Evolutionary conservation across 37 sponge, comb jelly and placozoan species (phyloP), one percentile per base, ranked within the genome.

Genomic region (Tethya wilhelma): DNA sequence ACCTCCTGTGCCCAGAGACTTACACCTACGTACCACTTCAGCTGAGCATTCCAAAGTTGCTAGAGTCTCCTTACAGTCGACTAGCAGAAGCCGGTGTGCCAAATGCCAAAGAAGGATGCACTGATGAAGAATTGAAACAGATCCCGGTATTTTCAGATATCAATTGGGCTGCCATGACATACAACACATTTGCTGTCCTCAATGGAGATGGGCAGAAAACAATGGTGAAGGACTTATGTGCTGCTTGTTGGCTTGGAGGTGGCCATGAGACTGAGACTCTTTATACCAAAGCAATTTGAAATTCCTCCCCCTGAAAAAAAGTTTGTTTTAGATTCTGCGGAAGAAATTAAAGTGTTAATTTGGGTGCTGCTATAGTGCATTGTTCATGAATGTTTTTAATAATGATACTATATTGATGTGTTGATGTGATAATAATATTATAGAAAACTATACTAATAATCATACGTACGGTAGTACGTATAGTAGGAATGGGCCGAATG

Each of bases 1-100:
- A 79, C 19, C 78, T 95, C 22, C 71, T 91, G 42, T 95, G 96
- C 53, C 90, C 96, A 12, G 82, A 86, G 30, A 83, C 75, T 23
- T 28, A 83, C 42, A 44, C 60, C 22, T 95, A 92, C 76, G 53
- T 80, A 23, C 87, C 96, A 19, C 73, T 95, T 22, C 69, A 65
- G 39, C 49, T 59, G 20, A 86, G 93, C 45, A 34, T 80, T 6
- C 76, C 75, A 2, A 79, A 63, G 45, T 71, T 95, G 22, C 78
- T 86, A 28, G 59, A n/a, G 36, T 32, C 70, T 5, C 82, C 79
- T 44, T 95, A 87, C 68, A 86, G 72, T 70, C 72, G 82, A 36
- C 74, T 95, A 11, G 79, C 78, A 32, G 78, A 66, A 0, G 59
- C 42, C 5, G 70, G 36, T 73, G 69, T 37, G 9, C 39, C 68